Conservation (phyloP, 2,888 invertebrate species). For the Drosophila phalerata region DNA sequence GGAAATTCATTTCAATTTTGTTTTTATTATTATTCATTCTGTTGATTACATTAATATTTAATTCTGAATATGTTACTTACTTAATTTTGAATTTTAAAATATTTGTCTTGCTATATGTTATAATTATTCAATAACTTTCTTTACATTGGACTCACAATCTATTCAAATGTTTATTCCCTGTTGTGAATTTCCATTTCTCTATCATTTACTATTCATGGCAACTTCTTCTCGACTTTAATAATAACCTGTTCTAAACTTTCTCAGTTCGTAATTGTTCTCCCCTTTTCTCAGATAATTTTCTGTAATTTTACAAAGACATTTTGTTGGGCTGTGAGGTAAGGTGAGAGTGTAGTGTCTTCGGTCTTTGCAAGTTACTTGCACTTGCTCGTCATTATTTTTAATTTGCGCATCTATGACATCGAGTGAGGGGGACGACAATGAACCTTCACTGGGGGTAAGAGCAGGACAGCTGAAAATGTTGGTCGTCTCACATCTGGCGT, state of each 20-base stretch:
- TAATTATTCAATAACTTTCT: neutral
- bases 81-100: neutral
- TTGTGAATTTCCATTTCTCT: neutral
- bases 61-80: neutral
- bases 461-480: constrained; percentile 22
- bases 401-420: constrained; percentile 70
- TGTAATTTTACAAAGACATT: neutral
- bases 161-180: neutral
- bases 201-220: neutral
- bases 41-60: constrained; percentile 7
- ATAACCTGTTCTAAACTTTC: neutral
- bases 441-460: constrained; percentile 15
- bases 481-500: constrained; percentile 59
- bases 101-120: neutral
- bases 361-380: constrained; percentile 1
- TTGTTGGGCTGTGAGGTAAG: neutral
- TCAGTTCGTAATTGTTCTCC: neutral
- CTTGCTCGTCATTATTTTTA: constrained; percentile 66
- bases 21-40: constrained; percentile 3
- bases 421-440: constrained; percentile 3
- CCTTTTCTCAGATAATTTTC: constrained; percentile 13
- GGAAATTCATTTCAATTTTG: constrained; percentile 9
- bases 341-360: constrained; percentile 12
- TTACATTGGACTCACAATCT: no score
- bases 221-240: neutral